phyloP scores from a whole-genome alignment of 2,888 invertebrate genomes.

The Nezara viridula region DNA sequence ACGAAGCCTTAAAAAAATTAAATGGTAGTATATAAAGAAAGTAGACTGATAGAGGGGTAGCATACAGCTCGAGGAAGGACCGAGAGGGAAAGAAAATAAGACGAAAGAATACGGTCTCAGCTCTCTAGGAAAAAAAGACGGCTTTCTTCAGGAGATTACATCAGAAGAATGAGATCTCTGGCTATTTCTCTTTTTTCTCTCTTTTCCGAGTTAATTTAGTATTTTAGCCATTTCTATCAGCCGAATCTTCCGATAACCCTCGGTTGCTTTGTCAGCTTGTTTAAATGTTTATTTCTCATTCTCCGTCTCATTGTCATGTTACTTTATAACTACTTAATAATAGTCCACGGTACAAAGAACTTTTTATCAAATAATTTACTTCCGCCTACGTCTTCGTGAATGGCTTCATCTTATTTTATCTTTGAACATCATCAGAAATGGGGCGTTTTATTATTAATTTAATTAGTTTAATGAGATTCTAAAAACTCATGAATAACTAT shows the following conservation, averaged over 20 bases:
- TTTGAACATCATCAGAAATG: no score
- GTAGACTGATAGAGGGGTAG: neutral
- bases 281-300: neutral
- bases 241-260: neutral
- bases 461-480: no score
- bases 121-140: neutral
- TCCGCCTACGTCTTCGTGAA: no score
- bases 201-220: conserved; percentile 30
- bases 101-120: conserved; percentile 27
- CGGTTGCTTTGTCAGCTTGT: no score
- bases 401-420: no score
- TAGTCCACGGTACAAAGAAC: no score
- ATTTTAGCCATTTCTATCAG: neutral
- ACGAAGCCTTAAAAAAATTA: neutral
- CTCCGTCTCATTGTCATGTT: neutral
- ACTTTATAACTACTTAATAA: no score
- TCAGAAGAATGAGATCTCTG: conserved; percentile 42
- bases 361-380: no score
- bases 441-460: no score
- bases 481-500: no score
- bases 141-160: conserved; percentile 1
- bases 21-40: neutral
- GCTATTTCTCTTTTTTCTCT: conserved; percentile 18
- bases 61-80: neutral
- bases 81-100: conserved; percentile 10